phyloP scores from a whole-genome alignment of 2,888 invertebrate species.

The Agonopterix arenella region DNA sequence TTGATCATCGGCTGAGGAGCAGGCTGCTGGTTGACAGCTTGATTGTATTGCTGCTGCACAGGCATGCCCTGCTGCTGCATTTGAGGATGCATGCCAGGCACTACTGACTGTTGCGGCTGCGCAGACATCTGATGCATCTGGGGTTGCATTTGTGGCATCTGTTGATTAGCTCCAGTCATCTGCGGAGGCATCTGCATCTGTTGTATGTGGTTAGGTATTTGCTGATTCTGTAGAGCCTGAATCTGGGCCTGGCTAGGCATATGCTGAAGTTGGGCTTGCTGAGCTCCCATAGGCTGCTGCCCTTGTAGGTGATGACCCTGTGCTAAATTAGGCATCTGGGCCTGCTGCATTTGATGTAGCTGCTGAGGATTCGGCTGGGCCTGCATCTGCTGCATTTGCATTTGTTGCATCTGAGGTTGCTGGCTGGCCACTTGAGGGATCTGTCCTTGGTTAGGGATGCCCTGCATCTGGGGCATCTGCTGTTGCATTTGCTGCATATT shows the following conservation, averaged over 20 bases:
- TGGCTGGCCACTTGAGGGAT: slow-evolving; percentile 64
- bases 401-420: slow-evolving; percentile 71
- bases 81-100: slow-evolving; percentile 70
- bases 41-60: slow-evolving; percentile 73
- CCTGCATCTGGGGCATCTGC: slow-evolving; percentile 70
- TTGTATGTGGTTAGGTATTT: slow-evolving; percentile 74
- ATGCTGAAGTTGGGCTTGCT: slow-evolving; percentile 71
- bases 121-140: slow-evolving; percentile 70
- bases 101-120: slow-evolving; percentile 69
- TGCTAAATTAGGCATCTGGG: slow-evolving; percentile 67
- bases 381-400: slow-evolving; percentile 72
- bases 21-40: slow-evolving; percentile 67
- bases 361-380: slow-evolving; percentile 65
- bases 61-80: slow-evolving; percentile 68
- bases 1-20: slow-evolving; percentile 66
- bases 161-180: slow-evolving; percentile 59
- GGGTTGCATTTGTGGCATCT: slow-evolving; percentile 71
- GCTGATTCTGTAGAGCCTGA: slow-evolving; percentile 72
- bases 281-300: slow-evolving; percentile 61
- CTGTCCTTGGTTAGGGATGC: slow-evolving; percentile 64
- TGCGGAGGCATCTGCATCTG: slow-evolving; percentile 71
- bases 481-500: slow-evolving; percentile 73
- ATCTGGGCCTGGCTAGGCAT: slow-evolving; percentile 70
- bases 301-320: slow-evolving; percentile 65
- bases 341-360: slow-evolving; percentile 69